phyloP scores from a whole-genome alignment of 2,888 invertebrate species.

The Pseudoips prasinana region DNA sequence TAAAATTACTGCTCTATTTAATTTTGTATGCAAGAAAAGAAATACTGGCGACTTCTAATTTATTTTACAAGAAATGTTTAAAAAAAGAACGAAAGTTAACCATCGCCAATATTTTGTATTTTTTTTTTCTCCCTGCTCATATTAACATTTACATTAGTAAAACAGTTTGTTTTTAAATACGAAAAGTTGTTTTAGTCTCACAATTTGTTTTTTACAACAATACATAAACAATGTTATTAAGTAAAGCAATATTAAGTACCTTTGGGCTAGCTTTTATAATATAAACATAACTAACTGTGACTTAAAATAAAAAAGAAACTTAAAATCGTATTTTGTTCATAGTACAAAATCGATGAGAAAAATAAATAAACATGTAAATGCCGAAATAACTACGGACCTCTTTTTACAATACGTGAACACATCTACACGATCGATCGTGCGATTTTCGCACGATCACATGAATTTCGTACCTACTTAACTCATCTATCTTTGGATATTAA shows the following conservation, averaged over 20 bases:
- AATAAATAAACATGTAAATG: slow-evolving; percentile 51
- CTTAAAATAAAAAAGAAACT: slow-evolving; percentile 27
- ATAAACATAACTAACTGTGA: slow-evolving; percentile 16
- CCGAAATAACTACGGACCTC: slow-evolving; percentile 51
- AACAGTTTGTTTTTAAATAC: slow-evolving; percentile 35
- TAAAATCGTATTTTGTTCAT: too few species aligned
- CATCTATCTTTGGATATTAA: slow-evolving; percentile 46
- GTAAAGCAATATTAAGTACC: slow-evolving; percentile 34
- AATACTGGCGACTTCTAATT: too few species aligned
- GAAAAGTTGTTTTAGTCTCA: slow-evolving; percentile 29
- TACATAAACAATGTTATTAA: slow-evolving; percentile 31
- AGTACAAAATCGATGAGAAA: slow-evolving; percentile 38
- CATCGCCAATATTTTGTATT: slow-evolving; percentile 18
- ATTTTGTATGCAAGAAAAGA: too few species aligned
- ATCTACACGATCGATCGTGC: slow-evolving; percentile 27
- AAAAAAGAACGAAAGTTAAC: too few species aligned
- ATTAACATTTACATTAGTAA: slow-evolving; percentile 61
- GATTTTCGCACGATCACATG: slow-evolving; percentile 21
- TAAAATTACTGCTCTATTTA: too few species aligned
- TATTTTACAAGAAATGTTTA: neutral
- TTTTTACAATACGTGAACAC: slow-evolving; percentile 35
- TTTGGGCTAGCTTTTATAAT: too few species aligned
- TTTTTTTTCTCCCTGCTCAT: slow-evolving; percentile 19
- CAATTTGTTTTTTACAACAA: slow-evolving; percentile 12
- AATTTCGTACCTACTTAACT: slow-evolving; percentile 24